Conservation (phyloP, 1,140 invertebrate species). For the Drosophila arizonae region DNA sequence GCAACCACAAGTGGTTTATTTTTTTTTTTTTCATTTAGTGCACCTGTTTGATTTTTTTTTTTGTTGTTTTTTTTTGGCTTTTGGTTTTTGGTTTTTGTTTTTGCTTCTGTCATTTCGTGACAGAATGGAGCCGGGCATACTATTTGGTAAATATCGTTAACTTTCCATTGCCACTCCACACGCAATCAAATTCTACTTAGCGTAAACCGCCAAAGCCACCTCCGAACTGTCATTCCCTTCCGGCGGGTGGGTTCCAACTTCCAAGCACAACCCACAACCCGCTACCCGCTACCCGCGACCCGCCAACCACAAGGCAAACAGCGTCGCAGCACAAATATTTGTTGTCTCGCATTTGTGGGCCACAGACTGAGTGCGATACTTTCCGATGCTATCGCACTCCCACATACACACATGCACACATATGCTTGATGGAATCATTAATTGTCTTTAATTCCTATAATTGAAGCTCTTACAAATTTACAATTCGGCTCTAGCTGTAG, state of each 20-base stretch:
- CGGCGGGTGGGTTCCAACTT: not conserved
- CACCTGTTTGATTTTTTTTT: constrained; percentile 81
- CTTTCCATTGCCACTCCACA: constrained; percentile 66
- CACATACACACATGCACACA: no score
- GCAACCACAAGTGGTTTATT: constrained; percentile 81
- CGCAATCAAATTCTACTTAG: constrained; percentile 61
- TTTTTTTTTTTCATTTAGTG: constrained; percentile 82
- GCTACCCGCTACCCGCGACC: no score
- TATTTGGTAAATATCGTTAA: constrained; percentile 79
- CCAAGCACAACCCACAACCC: no score
- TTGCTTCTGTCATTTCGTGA: constrained; percentile 27
- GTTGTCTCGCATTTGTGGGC: no score
- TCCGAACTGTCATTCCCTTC: not conserved
- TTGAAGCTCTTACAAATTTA: no score
- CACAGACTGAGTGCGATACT: no score
- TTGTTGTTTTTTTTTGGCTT: constrained; percentile 61
- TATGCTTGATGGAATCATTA: no score
- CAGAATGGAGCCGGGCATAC: constrained; percentile 47
- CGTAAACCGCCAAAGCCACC: constrained; percentile 5
- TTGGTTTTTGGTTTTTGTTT: constrained; percentile 23
- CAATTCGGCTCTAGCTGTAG: no score
- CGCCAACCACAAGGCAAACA: not conserved
- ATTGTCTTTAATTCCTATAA: no score
- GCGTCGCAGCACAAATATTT: no score
- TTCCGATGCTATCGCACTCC: no score